Percentiles rank a stretch among this genome's conserved stretches.
phyloP scores from a whole-genome alignment of 92 coral and sea anemone species.

The Heteractis magnifica region DNA sequence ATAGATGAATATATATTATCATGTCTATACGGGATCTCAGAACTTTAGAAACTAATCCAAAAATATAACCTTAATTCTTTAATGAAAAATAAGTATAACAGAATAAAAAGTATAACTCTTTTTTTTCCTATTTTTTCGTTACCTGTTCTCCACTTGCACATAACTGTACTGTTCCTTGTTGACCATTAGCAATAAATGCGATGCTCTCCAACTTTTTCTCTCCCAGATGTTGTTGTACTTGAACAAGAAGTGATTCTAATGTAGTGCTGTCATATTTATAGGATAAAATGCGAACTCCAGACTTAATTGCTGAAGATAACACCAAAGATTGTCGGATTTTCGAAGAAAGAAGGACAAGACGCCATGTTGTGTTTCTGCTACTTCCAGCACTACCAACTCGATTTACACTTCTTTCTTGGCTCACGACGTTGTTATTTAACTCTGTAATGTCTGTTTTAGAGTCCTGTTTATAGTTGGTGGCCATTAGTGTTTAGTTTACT shows the following conservation, averaged over 20 bases:
- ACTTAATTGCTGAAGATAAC: constrained; percentile 65
- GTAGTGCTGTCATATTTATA: constrained; percentile 78
- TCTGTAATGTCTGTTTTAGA: constrained; percentile 42
- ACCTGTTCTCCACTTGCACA: constrained; percentile 64
- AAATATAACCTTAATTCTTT: background rate
- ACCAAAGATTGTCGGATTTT: constrained; percentile 90
- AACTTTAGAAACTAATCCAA: background rate
- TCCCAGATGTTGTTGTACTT: constrained; percentile 66
- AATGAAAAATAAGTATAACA: background rate
- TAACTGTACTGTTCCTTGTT: constrained; percentile 75
- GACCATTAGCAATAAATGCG: constrained; percentile 88
- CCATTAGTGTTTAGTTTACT: constrained; percentile 24
- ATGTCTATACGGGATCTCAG: background rate
- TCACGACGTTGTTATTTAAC: constrained; percentile 31
- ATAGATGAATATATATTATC: background rate
- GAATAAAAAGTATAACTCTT: background rate
- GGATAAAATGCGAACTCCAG: constrained; percentile 70
- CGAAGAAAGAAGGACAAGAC: constrained; percentile 89
- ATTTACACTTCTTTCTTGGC: constrained; percentile 26
- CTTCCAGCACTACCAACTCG: constrained; percentile 45
- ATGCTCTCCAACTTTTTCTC: constrained; percentile 81
- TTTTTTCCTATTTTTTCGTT: background rate
- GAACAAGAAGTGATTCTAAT: constrained; percentile 66
- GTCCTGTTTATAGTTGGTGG: constrained; percentile 47
- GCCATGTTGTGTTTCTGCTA: constrained; percentile 49